These are phyloP conservation scores for Ammospiza caudacuta DNA, from an alignment of 2,113 vertebrate genomes.

Conservation along the genomic window DNA sequence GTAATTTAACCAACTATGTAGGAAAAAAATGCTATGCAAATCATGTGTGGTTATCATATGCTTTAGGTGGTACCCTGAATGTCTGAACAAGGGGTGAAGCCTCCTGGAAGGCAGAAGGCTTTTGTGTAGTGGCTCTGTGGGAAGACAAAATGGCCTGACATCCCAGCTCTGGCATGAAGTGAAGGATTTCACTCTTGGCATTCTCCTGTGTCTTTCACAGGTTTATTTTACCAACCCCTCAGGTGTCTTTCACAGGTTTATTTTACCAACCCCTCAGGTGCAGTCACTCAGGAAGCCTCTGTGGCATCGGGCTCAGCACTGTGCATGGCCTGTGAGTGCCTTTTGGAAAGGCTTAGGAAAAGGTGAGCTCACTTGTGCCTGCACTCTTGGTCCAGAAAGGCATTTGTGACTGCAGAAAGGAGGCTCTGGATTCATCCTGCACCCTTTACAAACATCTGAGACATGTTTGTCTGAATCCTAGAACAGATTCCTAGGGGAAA, in stretches of 20 bases:
- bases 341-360: background rate
- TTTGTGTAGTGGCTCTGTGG: background rate
- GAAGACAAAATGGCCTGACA: background rate
- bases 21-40: background rate
- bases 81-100: background rate
- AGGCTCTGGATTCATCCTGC: background rate
- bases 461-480: background rate
- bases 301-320: background rate
- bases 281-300: background rate
- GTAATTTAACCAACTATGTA: background rate
- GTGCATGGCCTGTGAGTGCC: background rate
- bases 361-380: background rate
- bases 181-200: background rate
- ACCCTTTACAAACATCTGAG: background rate
- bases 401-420: background rate
- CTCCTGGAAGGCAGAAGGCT: background rate
- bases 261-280: background rate
- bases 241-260: background rate
- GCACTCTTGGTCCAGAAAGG: background rate
- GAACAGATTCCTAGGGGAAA: background rate
- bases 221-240: background rate
- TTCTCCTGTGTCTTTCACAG: background rate
- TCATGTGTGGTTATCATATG: background rate
- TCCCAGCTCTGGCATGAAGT: background rate
- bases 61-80: background rate